Conservation (phyloP, 1,140 invertebrate species). For the Pachyrhynchus sulphureomaculatus region DNA sequence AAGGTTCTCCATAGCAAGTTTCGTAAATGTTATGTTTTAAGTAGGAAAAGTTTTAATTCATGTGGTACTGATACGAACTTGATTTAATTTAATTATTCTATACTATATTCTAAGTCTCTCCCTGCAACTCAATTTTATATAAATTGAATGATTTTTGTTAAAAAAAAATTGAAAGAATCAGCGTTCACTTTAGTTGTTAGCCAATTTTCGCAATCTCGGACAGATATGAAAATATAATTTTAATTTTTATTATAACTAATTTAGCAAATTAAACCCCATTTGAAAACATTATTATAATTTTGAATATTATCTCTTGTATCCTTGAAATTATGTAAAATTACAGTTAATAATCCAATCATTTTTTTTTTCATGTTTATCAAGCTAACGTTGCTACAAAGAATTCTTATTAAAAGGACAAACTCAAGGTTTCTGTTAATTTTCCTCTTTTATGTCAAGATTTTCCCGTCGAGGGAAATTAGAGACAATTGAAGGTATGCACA, state of each 20-base stretch:
- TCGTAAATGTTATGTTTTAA: too few species aligned
- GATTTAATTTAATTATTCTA: too few species aligned
- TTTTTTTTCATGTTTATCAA: constrained; percentile 5
- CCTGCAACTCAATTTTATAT: background rate
- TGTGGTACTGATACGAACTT: too few species aligned
- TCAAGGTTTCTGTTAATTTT: constrained; percentile 11
- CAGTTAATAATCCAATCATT: background rate
- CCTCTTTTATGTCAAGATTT: constrained; percentile 16
- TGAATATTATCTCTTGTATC: background rate
- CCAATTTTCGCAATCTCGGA: too few species aligned
- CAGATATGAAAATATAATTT: too few species aligned
- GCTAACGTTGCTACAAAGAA: background rate
- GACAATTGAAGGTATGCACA: constrained; percentile 27
- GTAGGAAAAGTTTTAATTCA: too few species aligned
- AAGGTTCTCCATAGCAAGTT: too few species aligned
- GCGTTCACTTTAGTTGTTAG: too few species aligned
- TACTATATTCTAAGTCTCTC: background rate
- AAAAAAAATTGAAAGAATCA: too few species aligned
- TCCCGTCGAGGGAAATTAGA: constrained; percentile 18
- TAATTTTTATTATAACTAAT: too few species aligned
- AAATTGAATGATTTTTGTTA: constrained; percentile 2
- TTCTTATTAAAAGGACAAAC: background rate
- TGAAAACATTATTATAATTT: too few species aligned
- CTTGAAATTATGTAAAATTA: background rate
- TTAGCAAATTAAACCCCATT: too few species aligned